Evolutionary conservation across 1,140 invertebrate species (phyloP).

Genomic region (Whitmania pigra): DNA sequence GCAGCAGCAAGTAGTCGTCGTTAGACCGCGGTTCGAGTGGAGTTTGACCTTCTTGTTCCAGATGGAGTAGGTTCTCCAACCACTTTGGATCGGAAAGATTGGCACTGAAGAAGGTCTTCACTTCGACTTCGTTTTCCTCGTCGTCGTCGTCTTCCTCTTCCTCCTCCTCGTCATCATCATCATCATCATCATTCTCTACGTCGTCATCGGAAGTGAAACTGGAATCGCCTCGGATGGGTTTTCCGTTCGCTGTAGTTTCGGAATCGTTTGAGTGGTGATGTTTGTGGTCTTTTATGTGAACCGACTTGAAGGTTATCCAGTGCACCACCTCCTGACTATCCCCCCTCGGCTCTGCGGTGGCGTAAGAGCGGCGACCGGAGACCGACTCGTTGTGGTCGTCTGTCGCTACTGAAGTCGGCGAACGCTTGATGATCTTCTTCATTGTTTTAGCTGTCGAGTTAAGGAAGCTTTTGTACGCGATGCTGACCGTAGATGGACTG

Average conservation of each 20-base stretch:
- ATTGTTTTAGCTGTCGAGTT: too few relatives aligned
- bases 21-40: too few relatives aligned
- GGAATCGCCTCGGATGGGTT: not conserved
- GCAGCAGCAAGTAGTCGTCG: too few relatives aligned
- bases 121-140: not conserved
- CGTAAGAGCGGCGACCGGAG: too few relatives aligned
- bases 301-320: not conserved
- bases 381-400: too few relatives aligned
- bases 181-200: not conserved
- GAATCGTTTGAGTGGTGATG: not conserved
- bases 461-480: not conserved
- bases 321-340: not conserved
- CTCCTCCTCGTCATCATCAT: not conserved
- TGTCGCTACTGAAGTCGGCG: too few relatives aligned
- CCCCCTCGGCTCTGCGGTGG: not conserved
- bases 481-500: not conserved
- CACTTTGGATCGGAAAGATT: not conserved
- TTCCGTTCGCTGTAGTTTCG: not conserved
- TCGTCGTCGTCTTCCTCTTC: not conserved
- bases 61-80: not conserved
- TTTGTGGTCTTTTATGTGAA: not conserved
- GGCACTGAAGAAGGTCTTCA: slow-evolving; percentile 5
- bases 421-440: too few relatives aligned
- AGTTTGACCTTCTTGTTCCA: too few relatives aligned
- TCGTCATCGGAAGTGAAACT: not conserved